These are phyloP conservation scores for Macrosteles quadrilineatus DNA, from an alignment of 1,140 invertebrate genomes.

Conservation along the genomic window DNA sequence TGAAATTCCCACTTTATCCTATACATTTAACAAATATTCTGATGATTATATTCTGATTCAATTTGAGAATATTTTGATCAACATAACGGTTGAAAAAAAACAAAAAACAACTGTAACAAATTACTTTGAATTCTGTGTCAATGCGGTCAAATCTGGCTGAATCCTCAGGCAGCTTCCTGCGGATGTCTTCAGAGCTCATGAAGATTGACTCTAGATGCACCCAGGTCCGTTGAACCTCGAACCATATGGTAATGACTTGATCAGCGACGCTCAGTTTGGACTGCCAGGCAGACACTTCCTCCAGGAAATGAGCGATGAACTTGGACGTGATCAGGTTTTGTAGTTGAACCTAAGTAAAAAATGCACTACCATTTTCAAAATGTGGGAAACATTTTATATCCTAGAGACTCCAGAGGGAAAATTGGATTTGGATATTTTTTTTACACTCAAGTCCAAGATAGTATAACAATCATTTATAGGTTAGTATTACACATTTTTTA, in stretches of 20 bases:
- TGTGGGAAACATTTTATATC: background rate
- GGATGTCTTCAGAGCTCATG: constrained; percentile 96
- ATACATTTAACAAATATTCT: too few species aligned
- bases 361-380: background rate
- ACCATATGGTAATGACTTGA: constrained; percentile 90
- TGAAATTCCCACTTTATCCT: too few species aligned
- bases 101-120: too few species aligned
- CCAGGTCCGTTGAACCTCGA: constrained; percentile 97
- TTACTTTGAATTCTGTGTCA: constrained; percentile 85
- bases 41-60: too few species aligned
- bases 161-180: constrained; percentile 91
- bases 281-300: constrained; percentile 93
- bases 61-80: too few species aligned
- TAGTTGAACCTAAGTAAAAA: constrained; percentile 71
- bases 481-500: too few species aligned
- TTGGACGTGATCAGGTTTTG: constrained; percentile 96
- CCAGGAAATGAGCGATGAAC: constrained; percentile 93
- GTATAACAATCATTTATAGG: too few species aligned
- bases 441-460: too few species aligned
- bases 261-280: constrained; percentile 90
- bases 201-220: constrained; percentile 96
- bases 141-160: constrained; percentile 90
- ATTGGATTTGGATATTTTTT: too few species aligned
- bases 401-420: background rate
- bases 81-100: too few species aligned